Evolutionary conservation across 2,888 invertebrate genomes (phyloP).

Genomic region (Lithophane socia): DNA sequence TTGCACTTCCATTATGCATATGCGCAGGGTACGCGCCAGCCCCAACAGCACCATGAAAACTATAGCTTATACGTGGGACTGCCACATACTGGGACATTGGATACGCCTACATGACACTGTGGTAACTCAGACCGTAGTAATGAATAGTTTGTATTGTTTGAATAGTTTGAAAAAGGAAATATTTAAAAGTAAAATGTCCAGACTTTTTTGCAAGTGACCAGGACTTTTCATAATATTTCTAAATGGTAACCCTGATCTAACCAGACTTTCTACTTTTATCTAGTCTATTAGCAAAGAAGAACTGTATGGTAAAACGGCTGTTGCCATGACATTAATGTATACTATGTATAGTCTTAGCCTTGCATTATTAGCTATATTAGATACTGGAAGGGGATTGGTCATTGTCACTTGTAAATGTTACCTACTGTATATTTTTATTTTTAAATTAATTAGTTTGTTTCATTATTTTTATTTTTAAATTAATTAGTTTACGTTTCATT

Average conservation of each 20-base stretch:
- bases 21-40: too few species aligned
- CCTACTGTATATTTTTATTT: neutral
- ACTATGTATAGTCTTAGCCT: slow-evolving; percentile 22
- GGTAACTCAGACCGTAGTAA: too few species aligned
- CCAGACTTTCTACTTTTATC: neutral
- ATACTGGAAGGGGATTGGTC: slow-evolving; percentile 3
- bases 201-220: neutral
- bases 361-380: neutral
- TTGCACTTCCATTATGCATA: too few species aligned
- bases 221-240: neutral
- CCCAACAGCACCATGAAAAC: too few species aligned
- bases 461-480: neutral
- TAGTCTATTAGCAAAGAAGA: slow-evolving; percentile 55
- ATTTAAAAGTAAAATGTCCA: neutral
- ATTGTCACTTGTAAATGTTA: neutral
- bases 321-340: slow-evolving; percentile 31
- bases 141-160: too few species aligned
- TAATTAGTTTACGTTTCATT: neutral
- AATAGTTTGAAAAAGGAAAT: neutral
- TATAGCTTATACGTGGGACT: too few species aligned
- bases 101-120: too few species aligned
- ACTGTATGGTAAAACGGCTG: neutral
- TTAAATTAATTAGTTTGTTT: neutral
- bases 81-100: too few species aligned
- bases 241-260: neutral